phyloP scores from a whole-genome alignment of 2,888 invertebrate genomes.

The Tenodera sinensis region DNA sequence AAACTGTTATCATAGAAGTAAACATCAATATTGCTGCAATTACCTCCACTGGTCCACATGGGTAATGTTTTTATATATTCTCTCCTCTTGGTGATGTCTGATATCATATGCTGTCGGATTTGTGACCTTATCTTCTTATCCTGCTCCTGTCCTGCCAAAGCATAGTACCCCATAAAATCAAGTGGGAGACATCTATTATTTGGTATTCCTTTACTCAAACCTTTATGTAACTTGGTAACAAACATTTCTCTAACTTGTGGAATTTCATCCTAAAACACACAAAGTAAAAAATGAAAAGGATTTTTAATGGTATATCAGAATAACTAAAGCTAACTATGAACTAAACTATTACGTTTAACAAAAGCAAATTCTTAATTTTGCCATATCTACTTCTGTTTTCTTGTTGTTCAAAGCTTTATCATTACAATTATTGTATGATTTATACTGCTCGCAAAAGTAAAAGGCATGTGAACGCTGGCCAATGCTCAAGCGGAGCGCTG shows the following conservation, averaged over 20 bases:
- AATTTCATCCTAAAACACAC: slow-evolving; percentile 51
- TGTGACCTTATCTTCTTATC: slow-evolving; percentile 68
- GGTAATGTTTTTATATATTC: slow-evolving; percentile 87
- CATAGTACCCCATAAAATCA: slow-evolving; percentile 96
- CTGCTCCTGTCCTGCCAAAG: slow-evolving; percentile 82
- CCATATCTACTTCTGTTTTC: too few species aligned
- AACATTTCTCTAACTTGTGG: slow-evolving; percentile 86
- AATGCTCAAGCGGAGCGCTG: too few species aligned
- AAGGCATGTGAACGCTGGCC: too few species aligned
- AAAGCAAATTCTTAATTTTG: too few species aligned
- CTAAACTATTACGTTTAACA: too few species aligned
- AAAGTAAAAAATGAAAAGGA: not conserved
- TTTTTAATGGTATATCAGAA: not conserved
- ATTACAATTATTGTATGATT: too few species aligned
- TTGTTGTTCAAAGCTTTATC: too few species aligned
- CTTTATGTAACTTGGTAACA: slow-evolving; percentile 89
- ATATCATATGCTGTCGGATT: slow-evolving; percentile 77
- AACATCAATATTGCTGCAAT: not conserved
- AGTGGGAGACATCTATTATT: slow-evolving; percentile 87
- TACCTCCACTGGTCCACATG: slow-evolving; percentile 59
- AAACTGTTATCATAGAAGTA: not conserved
- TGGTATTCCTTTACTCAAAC: slow-evolving; percentile 74
- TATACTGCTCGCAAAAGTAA: too few species aligned
- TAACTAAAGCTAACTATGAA: not conserved
- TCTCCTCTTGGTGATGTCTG: slow-evolving; percentile 81